These are phyloP conservation scores for Eudemis profundana DNA, from an alignment of 2,888 invertebrate genomes.

Conservation along the genomic window DNA sequence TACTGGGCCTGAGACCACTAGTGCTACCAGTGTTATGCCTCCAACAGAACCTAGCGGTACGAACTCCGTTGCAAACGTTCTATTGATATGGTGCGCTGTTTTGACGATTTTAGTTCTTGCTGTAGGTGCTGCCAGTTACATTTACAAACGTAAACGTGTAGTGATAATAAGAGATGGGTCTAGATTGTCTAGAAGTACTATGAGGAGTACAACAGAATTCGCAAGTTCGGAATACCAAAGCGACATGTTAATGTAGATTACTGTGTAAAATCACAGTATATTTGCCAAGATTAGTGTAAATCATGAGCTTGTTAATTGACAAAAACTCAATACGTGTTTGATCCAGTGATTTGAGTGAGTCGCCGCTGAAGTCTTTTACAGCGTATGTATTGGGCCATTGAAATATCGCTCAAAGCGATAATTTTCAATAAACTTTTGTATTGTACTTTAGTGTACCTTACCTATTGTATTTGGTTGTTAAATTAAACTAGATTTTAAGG, in stretches of 20 bases:
- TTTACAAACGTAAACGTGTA: slow-evolving; percentile 45
- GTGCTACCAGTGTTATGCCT: background rate
- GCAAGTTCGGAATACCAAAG: slow-evolving; percentile 58
- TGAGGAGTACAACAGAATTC: slow-evolving; percentile 60
- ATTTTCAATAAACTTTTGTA: background rate
- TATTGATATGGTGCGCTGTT: slow-evolving; percentile 55
- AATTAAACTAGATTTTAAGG: background rate
- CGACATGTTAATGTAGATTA: slow-evolving; percentile 49
- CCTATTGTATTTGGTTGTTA: background rate
- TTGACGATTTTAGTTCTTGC: slow-evolving; percentile 53
- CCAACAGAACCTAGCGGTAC: slow-evolving; percentile 4
- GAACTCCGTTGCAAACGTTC: slow-evolving; percentile 37
- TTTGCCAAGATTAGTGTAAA: background rate
- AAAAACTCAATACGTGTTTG: no score
- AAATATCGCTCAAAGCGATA: slow-evolving; percentile 7
- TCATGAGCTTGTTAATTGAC: no score
- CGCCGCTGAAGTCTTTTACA: no score
- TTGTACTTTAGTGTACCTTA: no score
- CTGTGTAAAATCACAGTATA: background rate
- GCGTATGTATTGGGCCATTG: background rate
- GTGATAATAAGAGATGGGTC: slow-evolving; percentile 50
- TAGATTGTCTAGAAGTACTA: slow-evolving; percentile 53
- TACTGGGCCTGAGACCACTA: slow-evolving; percentile 49
- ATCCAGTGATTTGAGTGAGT: no score
- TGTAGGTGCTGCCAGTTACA: slow-evolving; percentile 45